phyloP scores from a whole-genome alignment of 2,113 vertebrate species.

The Panthera tigris region DNA sequence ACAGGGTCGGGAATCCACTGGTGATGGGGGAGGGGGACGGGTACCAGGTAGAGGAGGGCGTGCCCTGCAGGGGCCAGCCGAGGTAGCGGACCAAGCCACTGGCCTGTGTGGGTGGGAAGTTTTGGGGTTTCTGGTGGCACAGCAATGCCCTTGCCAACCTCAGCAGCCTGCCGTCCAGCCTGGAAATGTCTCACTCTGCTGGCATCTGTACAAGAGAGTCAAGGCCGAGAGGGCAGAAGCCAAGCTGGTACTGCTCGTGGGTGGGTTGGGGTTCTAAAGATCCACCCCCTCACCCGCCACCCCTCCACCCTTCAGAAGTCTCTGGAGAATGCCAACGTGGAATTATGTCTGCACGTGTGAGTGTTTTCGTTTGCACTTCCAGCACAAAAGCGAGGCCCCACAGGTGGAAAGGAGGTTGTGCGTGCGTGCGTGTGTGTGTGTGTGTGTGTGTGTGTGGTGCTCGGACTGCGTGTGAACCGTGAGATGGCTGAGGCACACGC shows the following conservation, averaged over 20 bases:
- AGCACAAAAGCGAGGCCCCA: slow-evolving; percentile 66
- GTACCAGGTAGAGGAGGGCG: neutral
- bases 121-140: neutral
- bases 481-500: neutral
- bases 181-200: neutral
- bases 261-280: neutral
- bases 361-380: slow-evolving; percentile 34
- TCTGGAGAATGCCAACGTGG: neutral
- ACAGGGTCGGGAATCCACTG: neutral
- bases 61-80: neutral
- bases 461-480: fast-evolving
- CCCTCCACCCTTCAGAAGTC: neutral
- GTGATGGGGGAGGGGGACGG: neutral
- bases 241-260: neutral
- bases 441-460: neutral
- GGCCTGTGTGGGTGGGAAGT: neutral
- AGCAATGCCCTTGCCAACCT: neutral
- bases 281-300: neutral
- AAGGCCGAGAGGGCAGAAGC: neutral
- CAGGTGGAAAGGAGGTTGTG: slow-evolving; percentile 56
- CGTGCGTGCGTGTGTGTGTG: fast-evolving
- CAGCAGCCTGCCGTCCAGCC: neutral
- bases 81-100: neutral
- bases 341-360: neutral
- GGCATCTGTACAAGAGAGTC: neutral